phyloP scores from a whole-genome alignment of 2,113 vertebrate species.

The Gambusia affinis region DNA sequence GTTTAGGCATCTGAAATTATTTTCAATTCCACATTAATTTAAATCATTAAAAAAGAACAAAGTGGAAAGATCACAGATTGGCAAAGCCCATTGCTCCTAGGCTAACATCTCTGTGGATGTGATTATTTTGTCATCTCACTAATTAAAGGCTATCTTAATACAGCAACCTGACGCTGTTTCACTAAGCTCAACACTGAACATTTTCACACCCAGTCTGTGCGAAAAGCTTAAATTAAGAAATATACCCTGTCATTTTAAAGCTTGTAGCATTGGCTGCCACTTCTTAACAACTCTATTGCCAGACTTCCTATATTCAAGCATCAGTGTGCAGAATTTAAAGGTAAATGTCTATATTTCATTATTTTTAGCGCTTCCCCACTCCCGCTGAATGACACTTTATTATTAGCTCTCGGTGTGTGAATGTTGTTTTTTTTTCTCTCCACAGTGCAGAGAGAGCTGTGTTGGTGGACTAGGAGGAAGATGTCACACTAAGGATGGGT shows the following conservation, averaged over 20 bases:
- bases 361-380: constrained; percentile 61
- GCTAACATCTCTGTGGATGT: constrained; percentile 34
- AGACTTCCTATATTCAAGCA: constrained; percentile 23
- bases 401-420: constrained; percentile 60
- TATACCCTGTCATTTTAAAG: constrained; percentile 44
- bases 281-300: constrained; percentile 54
- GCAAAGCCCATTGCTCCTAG: constrained; percentile 46
- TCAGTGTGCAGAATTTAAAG: constrained; percentile 51
- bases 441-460: constrained; percentile 51
- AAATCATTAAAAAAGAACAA: constrained; percentile 43
- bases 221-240: constrained; percentile 51
- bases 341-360: constrained; percentile 63
- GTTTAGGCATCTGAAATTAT: constrained; percentile 43
- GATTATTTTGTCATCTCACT: constrained; percentile 58
- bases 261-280: constrained; percentile 43
- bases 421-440: constrained; percentile 33
- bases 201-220: constrained; percentile 27
- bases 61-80: constrained; percentile 44
- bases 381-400: constrained; percentile 64
- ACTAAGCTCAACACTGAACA: constrained; percentile 24
- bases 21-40: constrained; percentile 42
- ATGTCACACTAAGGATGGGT: constrained; percentile 75
- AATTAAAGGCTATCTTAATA: constrained; percentile 49
- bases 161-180: constrained; percentile 35
- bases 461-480: constrained; percentile 71